Evolutionary conservation across 2,888 invertebrate genomes (phyloP).

Genomic region (Melikaiella ostensackeni): DNA sequence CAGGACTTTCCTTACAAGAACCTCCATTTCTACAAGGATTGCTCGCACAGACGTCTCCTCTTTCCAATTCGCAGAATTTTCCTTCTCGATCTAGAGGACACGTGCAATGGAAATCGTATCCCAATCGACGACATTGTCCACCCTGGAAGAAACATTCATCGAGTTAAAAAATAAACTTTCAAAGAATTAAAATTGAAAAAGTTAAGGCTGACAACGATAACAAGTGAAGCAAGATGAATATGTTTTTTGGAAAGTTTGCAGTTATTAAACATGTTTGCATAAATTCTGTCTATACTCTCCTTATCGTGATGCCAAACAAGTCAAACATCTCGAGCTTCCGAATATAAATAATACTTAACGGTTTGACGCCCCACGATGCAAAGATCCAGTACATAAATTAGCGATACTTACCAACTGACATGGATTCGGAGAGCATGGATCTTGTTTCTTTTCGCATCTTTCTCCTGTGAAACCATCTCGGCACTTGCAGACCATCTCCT

Average conservation of each 20-base stretch:
- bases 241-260: background rate
- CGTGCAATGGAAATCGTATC: constrained; percentile 89
- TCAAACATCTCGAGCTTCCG: background rate
- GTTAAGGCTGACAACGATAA: background rate
- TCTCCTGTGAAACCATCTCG: constrained; percentile 90
- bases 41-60: constrained; percentile 89
- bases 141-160: constrained; percentile 77
- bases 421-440: constrained; percentile 94
- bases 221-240: background rate
- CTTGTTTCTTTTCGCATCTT: constrained; percentile 90
- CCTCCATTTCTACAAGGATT: constrained; percentile 95
- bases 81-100: constrained; percentile 90
- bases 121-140: constrained; percentile 90
- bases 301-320: background rate
- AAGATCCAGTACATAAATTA: constrained; percentile 15
- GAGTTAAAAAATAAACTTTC: background rate
- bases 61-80: constrained; percentile 89
- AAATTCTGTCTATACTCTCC: background rate
- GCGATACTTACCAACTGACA: constrained; percentile 80
- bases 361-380: background rate
- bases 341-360: constrained; percentile 4
- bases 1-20: constrained; percentile 92
- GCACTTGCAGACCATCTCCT: constrained; percentile 90
- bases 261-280: background rate
- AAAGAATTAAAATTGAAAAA: background rate